These are phyloP conservation scores for Fringilla coelebs DNA, from an alignment of 2,797 vertebrate species.

Conservation along the genomic window DNA sequence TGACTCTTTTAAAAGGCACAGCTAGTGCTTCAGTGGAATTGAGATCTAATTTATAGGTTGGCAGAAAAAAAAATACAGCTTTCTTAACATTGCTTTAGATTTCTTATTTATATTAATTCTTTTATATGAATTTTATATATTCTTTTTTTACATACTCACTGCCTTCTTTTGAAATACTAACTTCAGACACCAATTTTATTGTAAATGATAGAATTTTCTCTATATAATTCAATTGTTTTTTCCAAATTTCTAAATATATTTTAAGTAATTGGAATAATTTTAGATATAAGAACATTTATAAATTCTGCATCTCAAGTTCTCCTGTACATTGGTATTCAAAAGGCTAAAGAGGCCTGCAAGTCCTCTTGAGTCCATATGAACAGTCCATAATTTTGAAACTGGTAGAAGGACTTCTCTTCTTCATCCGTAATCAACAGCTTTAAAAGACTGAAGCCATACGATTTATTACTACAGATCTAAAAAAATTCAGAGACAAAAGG, in stretches of 20 bases:
- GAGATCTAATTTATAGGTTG: neutral
- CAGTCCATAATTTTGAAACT: neutral
- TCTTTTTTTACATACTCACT: neutral
- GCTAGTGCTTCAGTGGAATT: neutral
- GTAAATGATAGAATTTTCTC: neutral
- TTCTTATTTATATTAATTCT: neutral
- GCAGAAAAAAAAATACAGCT: neutral
- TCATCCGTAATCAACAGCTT: neutral
- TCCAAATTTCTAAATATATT: neutral
- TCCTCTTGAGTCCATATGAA: neutral
- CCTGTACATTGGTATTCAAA: neutral
- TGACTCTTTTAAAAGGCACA: neutral
- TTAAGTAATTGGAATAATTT: neutral
- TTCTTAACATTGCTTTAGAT: neutral
- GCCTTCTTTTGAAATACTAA: neutral
- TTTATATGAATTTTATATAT: neutral
- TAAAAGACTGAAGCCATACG: neutral
- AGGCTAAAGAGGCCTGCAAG: neutral
- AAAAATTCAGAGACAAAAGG: neutral
- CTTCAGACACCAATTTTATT: neutral
- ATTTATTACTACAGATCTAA: neutral
- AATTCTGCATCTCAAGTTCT: neutral
- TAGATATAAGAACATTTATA: neutral
- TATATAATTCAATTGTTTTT: neutral
- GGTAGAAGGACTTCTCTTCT: neutral